Conservation (phyloP, 53 echinoderm and acorn worm species). For the Henricia sp. region DNA sequence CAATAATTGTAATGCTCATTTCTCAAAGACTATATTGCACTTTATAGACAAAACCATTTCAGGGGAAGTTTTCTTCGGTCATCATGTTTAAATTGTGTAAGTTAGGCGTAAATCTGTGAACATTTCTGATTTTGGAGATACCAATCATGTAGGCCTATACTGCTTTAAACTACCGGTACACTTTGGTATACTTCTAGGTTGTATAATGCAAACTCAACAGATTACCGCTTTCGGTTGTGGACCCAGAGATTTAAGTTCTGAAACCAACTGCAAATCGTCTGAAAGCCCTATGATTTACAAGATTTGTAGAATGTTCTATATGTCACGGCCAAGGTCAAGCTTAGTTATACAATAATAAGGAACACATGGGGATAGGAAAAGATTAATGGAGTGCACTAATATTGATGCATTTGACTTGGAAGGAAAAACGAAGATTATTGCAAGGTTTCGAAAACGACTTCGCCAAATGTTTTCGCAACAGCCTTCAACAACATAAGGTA, state of each 20-base stretch:
- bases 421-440: background rate
- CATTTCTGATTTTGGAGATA: no score
- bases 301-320: background rate
- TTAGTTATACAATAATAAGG: background rate
- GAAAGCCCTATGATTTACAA: constrained; percentile 18
- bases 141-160: no score
- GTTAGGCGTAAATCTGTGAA: no score
- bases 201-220: background rate
- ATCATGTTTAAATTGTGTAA: no score
- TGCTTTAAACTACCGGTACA: background rate
- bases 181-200: background rate
- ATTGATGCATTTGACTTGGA: background rate
- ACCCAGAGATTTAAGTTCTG: constrained; percentile 37
- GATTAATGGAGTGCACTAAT: background rate
- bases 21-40: no score
- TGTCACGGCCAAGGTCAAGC: constrained; percentile 25
- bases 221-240: constrained; percentile 9
- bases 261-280: constrained; percentile 23
- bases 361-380: background rate
- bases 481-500: no score
- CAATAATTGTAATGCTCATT: no score
- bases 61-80: no score
- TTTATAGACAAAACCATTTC: no score
- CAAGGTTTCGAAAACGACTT: no score
- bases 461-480: no score